Base-by-base conservation (phyloP, 1,140 invertebrate species). In the Drosophila ficusphila region DNA sequence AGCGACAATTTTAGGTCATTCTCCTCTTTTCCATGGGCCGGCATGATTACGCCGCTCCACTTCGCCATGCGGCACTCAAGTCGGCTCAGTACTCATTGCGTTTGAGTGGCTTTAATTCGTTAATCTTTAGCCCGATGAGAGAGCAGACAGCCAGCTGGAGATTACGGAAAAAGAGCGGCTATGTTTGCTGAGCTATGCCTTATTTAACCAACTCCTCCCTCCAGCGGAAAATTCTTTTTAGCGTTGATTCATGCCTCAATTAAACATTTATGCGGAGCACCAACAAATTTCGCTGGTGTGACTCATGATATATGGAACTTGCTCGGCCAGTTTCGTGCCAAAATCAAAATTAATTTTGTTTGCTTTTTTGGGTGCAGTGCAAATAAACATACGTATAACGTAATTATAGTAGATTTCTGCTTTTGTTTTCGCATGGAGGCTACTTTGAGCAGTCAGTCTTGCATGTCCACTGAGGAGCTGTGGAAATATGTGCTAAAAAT, bases 1-100 rank as follows among this genome's bases (percentile, higher is more conserved):
- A 62, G 73, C 73, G 61, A 47, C 51, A 81, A 76, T 85, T 85
- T 81, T 85, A 67, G 81, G 81, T 85, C 81, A 47, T 85, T 85
- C 81, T 76, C 69, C 81, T 76, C 67, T 61, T 18, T 21, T 44
- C 46, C 64, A 65, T 65, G 51, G 79, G 36, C 51, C 52, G 48
- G 54, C 29, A 44, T 72, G 69, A 46, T 44, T 71, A 31, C 67
- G 53, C 14, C 39, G 69, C 68, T 72, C 47, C 47, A 61, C 14
- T 52, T 61, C 14, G 41, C 53, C 23, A 36, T 29, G 46, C 36
- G 49, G 31, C 25, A 31, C 42, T 49, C 61, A 38, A 49, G 33
- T 39, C 38, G 57, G 44, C 73, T 51, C 74, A 49, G 49, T 54
- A 48, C 73, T 70, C 54, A 58, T 49, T 78, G 60, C 61, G 48